Conservation (phyloP, 1,140 invertebrate genomes). For the Drosophila tropicalis region DNA sequence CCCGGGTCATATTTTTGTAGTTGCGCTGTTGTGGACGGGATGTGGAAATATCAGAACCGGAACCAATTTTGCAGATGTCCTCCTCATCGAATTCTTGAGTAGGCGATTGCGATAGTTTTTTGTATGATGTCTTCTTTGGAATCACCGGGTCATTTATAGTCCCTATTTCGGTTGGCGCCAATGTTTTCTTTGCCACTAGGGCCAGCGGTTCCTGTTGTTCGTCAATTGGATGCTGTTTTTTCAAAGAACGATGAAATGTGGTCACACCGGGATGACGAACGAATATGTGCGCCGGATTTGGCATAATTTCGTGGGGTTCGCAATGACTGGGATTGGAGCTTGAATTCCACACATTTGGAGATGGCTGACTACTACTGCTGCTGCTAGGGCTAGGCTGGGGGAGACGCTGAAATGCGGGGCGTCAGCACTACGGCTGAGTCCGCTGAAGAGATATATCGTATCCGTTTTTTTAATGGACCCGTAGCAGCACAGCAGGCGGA, state of each 20-base stretch:
- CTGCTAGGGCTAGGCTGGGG: slow-evolving; percentile 79
- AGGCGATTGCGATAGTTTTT: slow-evolving; percentile 5
- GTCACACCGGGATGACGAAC: slow-evolving; percentile 83
- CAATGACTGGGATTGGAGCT: not conserved
- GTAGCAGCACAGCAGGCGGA: slow-evolving; percentile 28
- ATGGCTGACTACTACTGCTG: slow-evolving; percentile 45
- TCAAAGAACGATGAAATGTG: slow-evolving; percentile 58
- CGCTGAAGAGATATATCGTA: slow-evolving; percentile 82
- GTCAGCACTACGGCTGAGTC: slow-evolving; percentile 64
- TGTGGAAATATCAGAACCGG: not conserved
- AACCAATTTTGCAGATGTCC: slow-evolving; percentile 28
- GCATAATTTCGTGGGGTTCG: slow-evolving; percentile 54
- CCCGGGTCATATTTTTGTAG: slow-evolving; percentile 97
- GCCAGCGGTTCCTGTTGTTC: slow-evolving; percentile 76
- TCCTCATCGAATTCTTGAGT: slow-evolving; percentile 46
- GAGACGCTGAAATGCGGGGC: slow-evolving; percentile 54
- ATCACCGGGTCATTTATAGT: not conserved
- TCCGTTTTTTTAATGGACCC: slow-evolving; percentile 88
- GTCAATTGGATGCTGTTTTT: slow-evolving; percentile 51
- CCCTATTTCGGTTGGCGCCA: not conserved
- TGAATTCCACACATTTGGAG: slow-evolving; percentile 80
- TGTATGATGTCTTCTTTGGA: slow-evolving; percentile 35
- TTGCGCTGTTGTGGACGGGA: slow-evolving; percentile 89
- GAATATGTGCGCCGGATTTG: slow-evolving; percentile 81
- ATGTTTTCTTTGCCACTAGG: slow-evolving; percentile 51